These are phyloP conservation scores for Crocidura indochinensis DNA, from an alignment of 2,797 vertebrate genomes.

Conservation along the genomic window DNA sequence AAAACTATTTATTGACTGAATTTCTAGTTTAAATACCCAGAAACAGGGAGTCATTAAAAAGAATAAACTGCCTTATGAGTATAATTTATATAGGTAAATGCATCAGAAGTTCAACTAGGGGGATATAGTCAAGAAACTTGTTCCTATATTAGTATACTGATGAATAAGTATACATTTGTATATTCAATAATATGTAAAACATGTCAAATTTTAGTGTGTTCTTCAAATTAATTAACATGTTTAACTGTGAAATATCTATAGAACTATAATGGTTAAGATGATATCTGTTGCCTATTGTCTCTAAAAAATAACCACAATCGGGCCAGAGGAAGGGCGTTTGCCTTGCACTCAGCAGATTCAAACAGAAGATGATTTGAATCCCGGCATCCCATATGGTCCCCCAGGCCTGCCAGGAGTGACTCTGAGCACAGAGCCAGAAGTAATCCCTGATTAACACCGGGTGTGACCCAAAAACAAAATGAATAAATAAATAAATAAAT, in stretches of 20 bases:
- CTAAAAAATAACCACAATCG: no score
- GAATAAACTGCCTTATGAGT: background rate
- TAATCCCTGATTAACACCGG: no score
- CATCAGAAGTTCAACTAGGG: background rate
- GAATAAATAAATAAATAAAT: no score
- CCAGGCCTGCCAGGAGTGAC: no score
- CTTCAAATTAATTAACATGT: background rate
- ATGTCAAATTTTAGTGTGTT: background rate
- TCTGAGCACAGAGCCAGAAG: no score
- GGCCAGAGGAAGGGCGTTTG: no score
- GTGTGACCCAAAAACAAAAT: no score
- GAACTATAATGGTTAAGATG: conserved; percentile 45
- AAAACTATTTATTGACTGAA: conserved; percentile 33
- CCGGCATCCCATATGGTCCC: no score
- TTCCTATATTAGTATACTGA: background rate
- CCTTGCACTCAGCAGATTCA: no score
- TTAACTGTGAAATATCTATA: background rate
- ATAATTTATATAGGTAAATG: conserved; percentile 44
- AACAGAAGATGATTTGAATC: no score
- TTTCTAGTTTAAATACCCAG: conserved; percentile 31
- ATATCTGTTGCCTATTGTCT: background rate
- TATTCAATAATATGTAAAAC: conserved; percentile 31
- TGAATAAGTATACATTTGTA: conserved; percentile 5
- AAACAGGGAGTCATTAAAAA: conserved; percentile 44
- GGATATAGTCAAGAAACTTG: background rate